Evolutionary conservation across 1,140 invertebrate genomes (phyloP), one percentile per base, ranked within the genome.

Genomic region (Berghia stephanieae): DNA sequence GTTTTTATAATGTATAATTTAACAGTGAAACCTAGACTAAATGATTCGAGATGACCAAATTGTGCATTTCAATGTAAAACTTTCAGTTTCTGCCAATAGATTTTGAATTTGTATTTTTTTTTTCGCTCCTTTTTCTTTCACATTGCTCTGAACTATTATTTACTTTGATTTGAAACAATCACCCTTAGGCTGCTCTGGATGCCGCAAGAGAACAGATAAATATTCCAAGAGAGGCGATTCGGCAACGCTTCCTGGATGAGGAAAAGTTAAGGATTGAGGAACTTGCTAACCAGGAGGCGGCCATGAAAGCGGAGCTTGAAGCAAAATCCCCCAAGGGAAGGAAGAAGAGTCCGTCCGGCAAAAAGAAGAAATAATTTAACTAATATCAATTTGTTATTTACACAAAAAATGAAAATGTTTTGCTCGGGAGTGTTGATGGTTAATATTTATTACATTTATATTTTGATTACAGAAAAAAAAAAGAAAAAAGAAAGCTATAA

Each of bases 181-280:
- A 46, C 69, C 52, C 66, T n/a, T 70, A 89, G 88, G 82, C 85
- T 21, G 83, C 83, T 66, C 77, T 89, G 5, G 88, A 89, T 79
- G 79, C 81, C 75, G 82, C 84, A 2, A 81, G 88, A 68, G 83
- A 85, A 60, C 79, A 79, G 38, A 78, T 89, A 10, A 86, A 88
- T 55, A 78, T 82, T 55, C 87, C 87, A 16, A 63, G 88, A 68
- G 88, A 89, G 79, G 87, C 86, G n/a, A 86, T 88, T 70, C 71
- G 88, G 78, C 88, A 89, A 80, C 84, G 82, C 67, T 87, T 85
- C 80, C 80, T 89, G 34, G 88, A 88, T 68, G 87, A 84, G 8
- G 88, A 89, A 77, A 73, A 85, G 42, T 83, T 80, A 73, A 78
- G 81, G 42, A 75, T 84, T 52, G 88, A 89, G 72, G 86, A 88